These are phyloP conservation scores for Eurystomus gularis DNA, from an alignment of 2,113 vertebrate species.

Conservation along the genomic window DNA sequence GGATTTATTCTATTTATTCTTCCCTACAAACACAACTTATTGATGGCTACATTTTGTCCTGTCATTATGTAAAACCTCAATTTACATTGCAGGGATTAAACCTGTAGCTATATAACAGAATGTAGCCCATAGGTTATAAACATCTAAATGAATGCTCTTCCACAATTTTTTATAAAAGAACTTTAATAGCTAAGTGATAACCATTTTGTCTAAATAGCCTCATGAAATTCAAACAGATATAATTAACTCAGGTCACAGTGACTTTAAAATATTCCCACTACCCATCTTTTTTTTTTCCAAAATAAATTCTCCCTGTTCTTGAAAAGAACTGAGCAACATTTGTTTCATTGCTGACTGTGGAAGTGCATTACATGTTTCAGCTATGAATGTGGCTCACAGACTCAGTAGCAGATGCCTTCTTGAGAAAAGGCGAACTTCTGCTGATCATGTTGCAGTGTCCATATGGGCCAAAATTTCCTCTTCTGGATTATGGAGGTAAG, in stretches of 20 bases:
- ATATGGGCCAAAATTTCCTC: not conserved
- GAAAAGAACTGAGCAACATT: not conserved
- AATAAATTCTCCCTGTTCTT: not conserved
- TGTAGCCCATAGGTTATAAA: not conserved
- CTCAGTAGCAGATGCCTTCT: not conserved
- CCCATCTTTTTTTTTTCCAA: not conserved
- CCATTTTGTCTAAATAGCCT: not conserved
- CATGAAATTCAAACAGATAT: not conserved
- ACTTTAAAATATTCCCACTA: not conserved
- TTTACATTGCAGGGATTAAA: not conserved
- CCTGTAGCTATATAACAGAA: not conserved
- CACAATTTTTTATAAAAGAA: not conserved
- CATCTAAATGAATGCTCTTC: not conserved
- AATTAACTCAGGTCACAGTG: not conserved
- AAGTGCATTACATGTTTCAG: not conserved
- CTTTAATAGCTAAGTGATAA: not conserved
- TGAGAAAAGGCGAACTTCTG: not conserved
- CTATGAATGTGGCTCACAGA: not conserved
- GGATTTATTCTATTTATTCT: not conserved
- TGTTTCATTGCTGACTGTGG: not conserved
- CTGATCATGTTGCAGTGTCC: not conserved
- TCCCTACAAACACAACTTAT: not conserved
- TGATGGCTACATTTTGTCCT: not conserved
- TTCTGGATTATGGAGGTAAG: not conserved
- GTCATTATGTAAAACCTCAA: not conserved